Base-by-base conservation (phyloP, 2,113 vertebrate species). In the Megaceryle torquata region DNA sequence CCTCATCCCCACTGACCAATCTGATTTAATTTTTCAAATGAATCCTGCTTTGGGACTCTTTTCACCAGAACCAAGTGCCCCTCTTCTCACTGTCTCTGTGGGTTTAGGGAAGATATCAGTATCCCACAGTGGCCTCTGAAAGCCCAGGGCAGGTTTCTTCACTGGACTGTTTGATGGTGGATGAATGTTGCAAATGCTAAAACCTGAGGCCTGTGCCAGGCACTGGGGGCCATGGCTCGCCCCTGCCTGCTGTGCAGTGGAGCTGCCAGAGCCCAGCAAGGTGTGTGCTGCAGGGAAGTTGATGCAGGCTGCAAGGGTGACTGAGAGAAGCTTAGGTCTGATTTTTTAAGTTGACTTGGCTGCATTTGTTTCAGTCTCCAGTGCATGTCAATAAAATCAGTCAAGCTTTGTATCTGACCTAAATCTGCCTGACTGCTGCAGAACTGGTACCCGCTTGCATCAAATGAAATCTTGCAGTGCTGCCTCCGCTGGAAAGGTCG, bases 41-140 rank as follows among this genome's bases (percentile, higher is more conserved):
- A 80, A 9, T 15, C 17, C 9, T 31, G 25, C 8, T 86, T 61
- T 3, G 6, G 13, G 50, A 74, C 5, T 19, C 35, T 43, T 53
- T 76, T 33, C 44, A 61, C 16, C 0, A 0, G 15, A 48, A 48
- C 14, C 2, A 2, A 39, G 19, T 29, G 11, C 18, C 15, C 13
- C 56, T 48, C 39, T 46, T 61, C n/a, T 44, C 21, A 10, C 39
- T 48, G 22, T 28, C 26, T 43, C 68, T 60, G 19, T 41, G 39
- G 57, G 20, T 18, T 16, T 64, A 25, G 2, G 24, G 43, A 41
- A 28, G 53, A 43, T 15, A 44, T 80, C 63, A n/a, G 48, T 33
- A 53, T 10, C 17, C 18, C 0, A 0, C 35, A 28, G 37, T 6
- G 25, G 33, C 16, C 10, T 84, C 57, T 39, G 28, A 31, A 78